phyloP scores from a whole-genome alignment of 1,140 invertebrate species.

The Heliconius eleuchia region DNA sequence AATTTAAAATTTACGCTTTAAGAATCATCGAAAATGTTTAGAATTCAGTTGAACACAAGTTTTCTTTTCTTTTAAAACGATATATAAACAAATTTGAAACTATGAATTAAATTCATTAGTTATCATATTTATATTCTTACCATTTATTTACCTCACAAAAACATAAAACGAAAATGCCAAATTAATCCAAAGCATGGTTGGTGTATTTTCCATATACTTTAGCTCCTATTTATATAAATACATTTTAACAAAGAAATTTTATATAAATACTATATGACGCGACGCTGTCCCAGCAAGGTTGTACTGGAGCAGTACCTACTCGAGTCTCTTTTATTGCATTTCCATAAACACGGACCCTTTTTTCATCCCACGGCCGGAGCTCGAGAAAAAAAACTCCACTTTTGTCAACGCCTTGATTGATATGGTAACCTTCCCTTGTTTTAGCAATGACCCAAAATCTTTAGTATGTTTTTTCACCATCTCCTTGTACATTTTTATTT shows the following conservation, averaged over 20 bases:
- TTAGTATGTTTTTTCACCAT: conserved; percentile 64
- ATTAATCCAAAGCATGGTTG: too few relatives aligned
- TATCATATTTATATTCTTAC: too few relatives aligned
- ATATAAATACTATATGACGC: not conserved
- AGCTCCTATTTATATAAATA: not conserved
- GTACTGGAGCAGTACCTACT: conserved; percentile 46
- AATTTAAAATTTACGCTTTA: too few relatives aligned
- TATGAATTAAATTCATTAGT: too few relatives aligned
- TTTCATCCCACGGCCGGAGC: conserved; percentile 66
- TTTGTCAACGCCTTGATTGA: conserved; percentile 81
- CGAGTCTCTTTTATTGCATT: conserved; percentile 72
- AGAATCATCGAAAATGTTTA: too few relatives aligned
- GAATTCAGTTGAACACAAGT: too few relatives aligned
- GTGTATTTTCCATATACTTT: not conserved
- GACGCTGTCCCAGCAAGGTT: conserved; percentile 35
- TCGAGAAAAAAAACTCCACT: conserved; percentile 65
- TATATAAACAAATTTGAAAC: too few relatives aligned
- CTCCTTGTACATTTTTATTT: conserved; percentile 78
- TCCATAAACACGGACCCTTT: conserved; percentile 79
- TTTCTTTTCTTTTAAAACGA: too few relatives aligned
- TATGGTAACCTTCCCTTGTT: conserved; percentile 80
- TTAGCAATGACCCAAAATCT: conserved; percentile 78
- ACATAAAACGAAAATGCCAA: too few relatives aligned
- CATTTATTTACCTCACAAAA: too few relatives aligned
- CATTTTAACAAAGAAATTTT: not conserved